phyloP scores from a whole-genome alignment of 2,797 vertebrate genomes.

The Smutsia temminckii region DNA sequence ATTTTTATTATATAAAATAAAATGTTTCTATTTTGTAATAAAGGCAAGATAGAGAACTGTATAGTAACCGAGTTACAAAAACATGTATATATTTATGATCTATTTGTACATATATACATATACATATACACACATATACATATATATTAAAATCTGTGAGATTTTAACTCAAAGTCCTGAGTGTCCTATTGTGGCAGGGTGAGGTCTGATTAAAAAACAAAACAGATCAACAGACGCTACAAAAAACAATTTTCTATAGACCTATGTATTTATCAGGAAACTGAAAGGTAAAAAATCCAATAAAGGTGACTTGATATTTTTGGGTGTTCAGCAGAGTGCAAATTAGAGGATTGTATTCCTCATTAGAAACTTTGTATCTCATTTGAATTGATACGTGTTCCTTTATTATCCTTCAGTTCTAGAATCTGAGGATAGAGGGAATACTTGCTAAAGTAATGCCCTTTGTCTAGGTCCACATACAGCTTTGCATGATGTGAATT shows the following conservation, averaged over 20 bases:
- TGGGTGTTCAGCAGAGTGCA: not conserved
- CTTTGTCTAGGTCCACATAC: not conserved
- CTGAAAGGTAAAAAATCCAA: not conserved
- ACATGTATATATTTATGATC: not conserved
- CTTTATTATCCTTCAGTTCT: conserved; percentile 6
- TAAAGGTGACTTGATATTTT: conserved; percentile 1
- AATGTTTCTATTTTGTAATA: not conserved
- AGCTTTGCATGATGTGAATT: not conserved
- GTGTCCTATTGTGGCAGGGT: not conserved
- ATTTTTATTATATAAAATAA: not conserved
- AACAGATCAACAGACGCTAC: not conserved
- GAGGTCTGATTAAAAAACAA: not conserved
- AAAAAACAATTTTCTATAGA: not conserved
- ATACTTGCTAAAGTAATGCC: not conserved
- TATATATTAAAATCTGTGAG: not conserved
- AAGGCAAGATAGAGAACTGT: not conserved
- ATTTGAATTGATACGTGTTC: not conserved
- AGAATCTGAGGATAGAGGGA: not conserved
- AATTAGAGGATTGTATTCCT: not conserved
- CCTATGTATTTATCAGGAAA: not conserved
- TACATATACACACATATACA: not conserved
- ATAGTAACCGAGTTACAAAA: not conserved
- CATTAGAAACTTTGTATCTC: not conserved
- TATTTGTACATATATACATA: not conserved
- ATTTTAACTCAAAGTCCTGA: not conserved